phyloP scores from a whole-genome alignment of 2,797 vertebrate species.

The Anguilla anguilla region DNA sequence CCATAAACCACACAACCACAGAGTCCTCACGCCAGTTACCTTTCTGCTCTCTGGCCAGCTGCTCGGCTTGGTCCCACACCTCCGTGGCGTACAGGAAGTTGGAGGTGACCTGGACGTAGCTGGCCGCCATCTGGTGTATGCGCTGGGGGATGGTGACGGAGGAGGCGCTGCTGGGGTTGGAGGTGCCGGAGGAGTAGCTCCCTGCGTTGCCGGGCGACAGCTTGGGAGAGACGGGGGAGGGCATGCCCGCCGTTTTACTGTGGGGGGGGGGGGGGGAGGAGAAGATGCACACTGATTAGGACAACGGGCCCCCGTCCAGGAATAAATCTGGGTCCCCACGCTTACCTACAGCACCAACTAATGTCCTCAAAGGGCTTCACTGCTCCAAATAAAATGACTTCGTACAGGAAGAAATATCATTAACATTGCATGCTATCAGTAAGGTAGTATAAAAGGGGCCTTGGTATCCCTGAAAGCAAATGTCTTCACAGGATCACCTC shows the following conservation, averaged over 20 bases:
- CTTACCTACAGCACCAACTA: not conserved
- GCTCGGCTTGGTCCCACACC: conserved; percentile 99
- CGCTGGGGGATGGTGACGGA: conserved; percentile 97
- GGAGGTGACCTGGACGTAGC: conserved; percentile 97
- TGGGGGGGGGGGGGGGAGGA: too few species aligned
- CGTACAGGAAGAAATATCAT: not conserved
- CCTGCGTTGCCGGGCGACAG: conserved; percentile 92
- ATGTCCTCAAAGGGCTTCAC: not conserved
- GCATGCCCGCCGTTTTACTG: conserved; percentile 95
- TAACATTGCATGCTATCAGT: not conserved
- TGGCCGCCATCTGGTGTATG: conserved; percentile 99
- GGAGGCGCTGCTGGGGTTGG: conserved; percentile 84
- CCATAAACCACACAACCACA: not conserved
- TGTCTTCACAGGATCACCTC: not conserved
- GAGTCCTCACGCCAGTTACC: conserved; percentile 64
- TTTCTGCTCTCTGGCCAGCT: conserved; percentile 94
- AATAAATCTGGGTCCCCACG: not conserved
- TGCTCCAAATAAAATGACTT: not conserved
- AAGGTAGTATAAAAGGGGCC: not conserved
- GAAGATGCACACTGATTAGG: not conserved
- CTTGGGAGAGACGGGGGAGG: conserved; percentile 97
- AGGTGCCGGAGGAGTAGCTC: conserved; percentile 85
- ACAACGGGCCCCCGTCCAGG: not conserved
- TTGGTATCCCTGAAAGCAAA: not conserved
- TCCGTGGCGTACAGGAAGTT: conserved; percentile 97